Base-by-base conservation (phyloP, 2,113 vertebrate genomes). In the Lepisosteus oculatus region DNA sequence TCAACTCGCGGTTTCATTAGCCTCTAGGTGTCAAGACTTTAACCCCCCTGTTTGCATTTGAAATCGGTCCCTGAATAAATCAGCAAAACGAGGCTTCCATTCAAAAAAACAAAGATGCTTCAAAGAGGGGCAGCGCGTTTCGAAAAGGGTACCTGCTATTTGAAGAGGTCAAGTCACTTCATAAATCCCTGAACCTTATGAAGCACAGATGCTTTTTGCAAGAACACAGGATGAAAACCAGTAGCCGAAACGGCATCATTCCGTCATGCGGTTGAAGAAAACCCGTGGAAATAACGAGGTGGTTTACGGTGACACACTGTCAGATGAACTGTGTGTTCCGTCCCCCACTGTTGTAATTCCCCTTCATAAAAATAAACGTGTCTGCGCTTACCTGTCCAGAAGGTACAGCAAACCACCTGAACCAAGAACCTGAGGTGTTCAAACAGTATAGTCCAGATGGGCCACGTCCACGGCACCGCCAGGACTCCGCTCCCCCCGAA, bases 361-460 rank as follows among this genome's bases (percentile, higher is more conserved):
- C 3, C 8, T 41, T 43, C 42, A 57, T 55, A 11, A 43, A 45
- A 3, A 51, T n/a, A 43, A 5, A 4, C 6, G 17, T 13, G 43
- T 44, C 4, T 17, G 11, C 14, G 15, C 70, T 73, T 78, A 93
- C 91, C 91, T 44, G 90, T 80, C 66, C 90, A 65, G 57, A 87
- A 86, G 43, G 80, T 88, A 85, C 86, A 91, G 80, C 89, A 92
- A 14, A 93, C 91, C 69, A 92, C 82, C n/a, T 90, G 89, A 4
- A 90, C 69, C 77, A 93, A 74, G 76, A 91, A 55, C 61, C 90
- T 82, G 0, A 93, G 71, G 65, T 91, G 88, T 51, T 88, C 89
- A 90, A 90, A 92, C 76, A 93, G 55, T 9, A 86, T 89, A 6
- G 67, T 73, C n/a, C 92, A 79, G 11, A 93, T 81, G 29, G 91